Evolutionary conservation across 2,113 vertebrate species (phyloP).

Genomic region (Lanius ludovicianus): DNA sequence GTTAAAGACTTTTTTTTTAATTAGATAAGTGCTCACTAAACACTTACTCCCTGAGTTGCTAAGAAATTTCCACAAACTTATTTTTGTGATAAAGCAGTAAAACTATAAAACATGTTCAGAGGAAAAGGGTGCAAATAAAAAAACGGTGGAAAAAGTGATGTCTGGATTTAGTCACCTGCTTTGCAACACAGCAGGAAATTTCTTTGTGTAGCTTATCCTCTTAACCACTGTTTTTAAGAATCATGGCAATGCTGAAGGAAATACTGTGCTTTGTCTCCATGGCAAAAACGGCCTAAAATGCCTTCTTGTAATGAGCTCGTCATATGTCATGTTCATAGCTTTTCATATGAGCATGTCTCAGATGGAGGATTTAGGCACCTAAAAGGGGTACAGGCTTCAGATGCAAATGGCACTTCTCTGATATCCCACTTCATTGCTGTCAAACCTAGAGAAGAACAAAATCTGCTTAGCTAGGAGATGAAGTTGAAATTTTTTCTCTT

Average conservation of each 20-base stretch:
- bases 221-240: not conserved
- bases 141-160: not conserved
- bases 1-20: not conserved
- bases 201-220: not conserved
- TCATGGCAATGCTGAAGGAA: not conserved
- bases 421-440: not conserved
- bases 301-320: not conserved
- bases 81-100: not conserved
- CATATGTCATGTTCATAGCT: not conserved
- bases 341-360: not conserved
- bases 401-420: not conserved
- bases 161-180: not conserved
- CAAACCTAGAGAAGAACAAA: not conserved
- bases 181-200: not conserved
- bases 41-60: not conserved
- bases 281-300: not conserved
- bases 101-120: not conserved
- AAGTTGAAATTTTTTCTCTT: not conserved
- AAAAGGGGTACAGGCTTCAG: not conserved
- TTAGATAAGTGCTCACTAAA: not conserved
- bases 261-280: not conserved
- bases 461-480: not conserved
- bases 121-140: not conserved
- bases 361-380: not conserved
- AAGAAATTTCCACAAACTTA: not conserved